phyloP scores from a whole-genome alignment of 2,113 vertebrate species.

The Oncorhynchus masou region DNA sequence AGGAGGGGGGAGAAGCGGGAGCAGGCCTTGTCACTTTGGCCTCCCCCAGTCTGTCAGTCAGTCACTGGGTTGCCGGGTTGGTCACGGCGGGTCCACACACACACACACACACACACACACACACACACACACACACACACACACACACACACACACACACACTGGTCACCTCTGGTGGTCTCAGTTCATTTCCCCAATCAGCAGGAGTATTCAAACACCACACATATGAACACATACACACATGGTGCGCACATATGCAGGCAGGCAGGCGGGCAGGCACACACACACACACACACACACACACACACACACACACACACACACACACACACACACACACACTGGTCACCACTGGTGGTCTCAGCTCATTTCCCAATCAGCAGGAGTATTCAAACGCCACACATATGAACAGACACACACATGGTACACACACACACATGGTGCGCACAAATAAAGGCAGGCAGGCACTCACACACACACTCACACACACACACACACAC shows the following conservation, averaged over 20 bases:
- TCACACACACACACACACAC: conserved; percentile 30
- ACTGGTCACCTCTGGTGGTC: conserved; percentile 73
- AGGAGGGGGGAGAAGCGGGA: conserved; percentile 31
- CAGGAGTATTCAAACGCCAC: conserved; percentile 58
- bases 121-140: background rate
- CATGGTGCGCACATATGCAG: conserved; percentile 36
- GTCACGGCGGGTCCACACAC: conserved; percentile 43
- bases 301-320: conserved; percentile 32
- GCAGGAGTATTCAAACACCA: conserved; percentile 60
- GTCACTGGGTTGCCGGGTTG: conserved; percentile 23
- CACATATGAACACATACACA: conserved; percentile 45
- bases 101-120: conserved; percentile 6
- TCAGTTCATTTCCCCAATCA: conserved; percentile 70
- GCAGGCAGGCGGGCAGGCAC: conserved; percentile 24
- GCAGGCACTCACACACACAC: too few relatives aligned
- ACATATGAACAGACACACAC: conserved; percentile 47
- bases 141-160: conserved; percentile 5
- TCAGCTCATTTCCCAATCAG: conserved; percentile 71
- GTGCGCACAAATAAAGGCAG: too few relatives aligned
- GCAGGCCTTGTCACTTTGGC: conserved; percentile 34
- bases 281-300: conserved; percentile 39
- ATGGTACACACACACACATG: conserved; percentile 40
- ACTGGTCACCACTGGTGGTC: conserved; percentile 73
- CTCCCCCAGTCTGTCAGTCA: conserved; percentile 45
- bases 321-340: conserved; percentile 46